Evolutionary conservation across 92 coral and sea anemone genomes (phyloP).

Genomic region (Parazoanthus swiftii): DNA sequence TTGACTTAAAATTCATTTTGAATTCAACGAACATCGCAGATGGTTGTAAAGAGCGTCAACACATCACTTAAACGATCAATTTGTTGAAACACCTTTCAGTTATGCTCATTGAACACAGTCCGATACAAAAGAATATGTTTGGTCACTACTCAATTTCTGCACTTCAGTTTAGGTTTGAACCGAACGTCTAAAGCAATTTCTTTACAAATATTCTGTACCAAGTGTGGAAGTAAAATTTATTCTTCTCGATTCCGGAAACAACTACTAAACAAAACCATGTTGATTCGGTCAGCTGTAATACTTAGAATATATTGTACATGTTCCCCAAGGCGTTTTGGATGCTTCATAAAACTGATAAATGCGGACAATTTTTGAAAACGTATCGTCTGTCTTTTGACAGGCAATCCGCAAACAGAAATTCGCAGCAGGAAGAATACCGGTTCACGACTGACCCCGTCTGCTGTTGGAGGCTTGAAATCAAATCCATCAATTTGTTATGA

Average conservation of each 20-base stretch:
- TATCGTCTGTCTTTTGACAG: not conserved
- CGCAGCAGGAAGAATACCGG: not conserved
- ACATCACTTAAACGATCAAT: not conserved
- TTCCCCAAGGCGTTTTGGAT: not conserved
- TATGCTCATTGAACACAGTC: not conserved
- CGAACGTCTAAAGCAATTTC: not conserved
- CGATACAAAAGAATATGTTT: too few species aligned
- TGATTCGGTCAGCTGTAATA: not conserved
- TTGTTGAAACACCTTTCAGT: not conserved
- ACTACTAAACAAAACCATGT: not conserved
- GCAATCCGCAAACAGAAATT: not conserved
- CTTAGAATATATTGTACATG: not conserved
- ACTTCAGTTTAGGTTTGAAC: not conserved
- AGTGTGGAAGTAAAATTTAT: not conserved
- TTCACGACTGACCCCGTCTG: not conserved
- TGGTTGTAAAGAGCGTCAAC: not conserved
- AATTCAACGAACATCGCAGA: not conserved
- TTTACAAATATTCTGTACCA: too few species aligned
- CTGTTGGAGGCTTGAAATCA: not conserved
- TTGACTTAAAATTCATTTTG: not conserved
- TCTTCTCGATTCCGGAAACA: not conserved
- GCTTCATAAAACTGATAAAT: too few species aligned
- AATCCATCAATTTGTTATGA: constrained; percentile 2
- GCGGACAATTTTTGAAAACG: not conserved
- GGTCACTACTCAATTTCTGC: not conserved